Evolutionary conservation across 1,140 invertebrate species (phyloP).

Genomic region (Calycopis cecrops): DNA sequence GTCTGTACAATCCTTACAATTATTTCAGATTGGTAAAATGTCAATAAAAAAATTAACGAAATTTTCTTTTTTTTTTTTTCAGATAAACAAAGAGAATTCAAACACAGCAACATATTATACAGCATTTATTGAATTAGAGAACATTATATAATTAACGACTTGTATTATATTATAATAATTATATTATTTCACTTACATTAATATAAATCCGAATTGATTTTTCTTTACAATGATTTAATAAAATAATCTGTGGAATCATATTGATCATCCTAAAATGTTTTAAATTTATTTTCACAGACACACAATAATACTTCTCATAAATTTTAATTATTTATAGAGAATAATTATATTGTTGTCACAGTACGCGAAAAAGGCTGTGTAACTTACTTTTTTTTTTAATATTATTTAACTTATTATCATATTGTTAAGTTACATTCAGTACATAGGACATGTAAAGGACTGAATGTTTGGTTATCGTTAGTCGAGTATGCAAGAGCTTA

Average conservation of each 20-base stretch:
- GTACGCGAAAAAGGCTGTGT: conserved; percentile 1
- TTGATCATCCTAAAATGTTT: neutral
- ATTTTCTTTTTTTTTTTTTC: neutral
- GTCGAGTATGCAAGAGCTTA: conserved; percentile 53
- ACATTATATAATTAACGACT: neutral
- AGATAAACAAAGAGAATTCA: neutral
- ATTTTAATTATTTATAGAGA: neutral
- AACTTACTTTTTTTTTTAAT: conserved; percentile 1
- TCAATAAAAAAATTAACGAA: neutral
- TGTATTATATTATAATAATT: too few species aligned
- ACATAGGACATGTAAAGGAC: conserved; percentile 7
- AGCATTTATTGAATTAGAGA: conserved; percentile 2
- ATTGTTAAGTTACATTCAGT: conserved; percentile 3
- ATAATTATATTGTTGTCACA: conserved; percentile 8
- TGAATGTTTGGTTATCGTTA: conserved; percentile 39
- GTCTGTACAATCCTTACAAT: too few species aligned
- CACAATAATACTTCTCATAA: too few species aligned
- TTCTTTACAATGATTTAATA: neutral
- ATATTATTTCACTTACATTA: neutral
- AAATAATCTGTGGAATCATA: neutral
- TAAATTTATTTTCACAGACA: too few species aligned
- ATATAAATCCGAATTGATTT: conserved; percentile 1
- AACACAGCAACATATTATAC: neutral
- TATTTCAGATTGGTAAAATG: too few species aligned
- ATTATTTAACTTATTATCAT: conserved; percentile 10